Percentiles rank a stretch among this genome's conserved stretches.
Conservation (phyloP, 2,113 vertebrate species). For the Eclectus roratus region DNA sequence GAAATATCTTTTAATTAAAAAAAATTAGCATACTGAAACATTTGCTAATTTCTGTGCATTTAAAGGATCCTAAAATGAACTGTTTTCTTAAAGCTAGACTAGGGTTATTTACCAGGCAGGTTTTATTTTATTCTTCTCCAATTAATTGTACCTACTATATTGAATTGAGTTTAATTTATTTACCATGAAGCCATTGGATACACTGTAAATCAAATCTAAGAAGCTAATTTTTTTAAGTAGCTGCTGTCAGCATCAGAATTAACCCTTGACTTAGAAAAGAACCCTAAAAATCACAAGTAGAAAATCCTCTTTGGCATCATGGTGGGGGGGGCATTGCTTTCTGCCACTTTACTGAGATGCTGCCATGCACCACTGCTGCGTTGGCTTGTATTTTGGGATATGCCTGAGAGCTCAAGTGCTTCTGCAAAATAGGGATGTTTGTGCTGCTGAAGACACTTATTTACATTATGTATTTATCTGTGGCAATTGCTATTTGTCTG, state of each 20-base stretch:
- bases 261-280: constrained; percentile 28
- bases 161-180: constrained; percentile 40
- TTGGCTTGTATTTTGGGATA: background rate
- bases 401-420: background rate
- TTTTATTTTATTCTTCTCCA: constrained; percentile 49
- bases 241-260: constrained; percentile 44
- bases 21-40: constrained; percentile 83
- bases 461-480: background rate
- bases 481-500: background rate
- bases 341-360: background rate
- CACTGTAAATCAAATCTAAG: constrained; percentile 60
- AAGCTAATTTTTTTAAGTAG: constrained; percentile 54
- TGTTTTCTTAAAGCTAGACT: constrained; percentile 72
- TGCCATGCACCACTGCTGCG: background rate
- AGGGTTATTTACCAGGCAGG: constrained; percentile 55
- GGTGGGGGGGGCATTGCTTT: background rate
- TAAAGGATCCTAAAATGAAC: constrained; percentile 69
- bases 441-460: background rate
- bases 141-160: constrained; percentile 34
- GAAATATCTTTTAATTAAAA: constrained; percentile 84
- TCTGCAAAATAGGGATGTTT: background rate
- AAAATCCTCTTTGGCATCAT: background rate
- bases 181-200: constrained; percentile 26
- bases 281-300: background rate
- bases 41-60: constrained; percentile 73